Conservation (phyloP, 2,888 invertebrate genomes). For the Parnassius apollo region DNA sequence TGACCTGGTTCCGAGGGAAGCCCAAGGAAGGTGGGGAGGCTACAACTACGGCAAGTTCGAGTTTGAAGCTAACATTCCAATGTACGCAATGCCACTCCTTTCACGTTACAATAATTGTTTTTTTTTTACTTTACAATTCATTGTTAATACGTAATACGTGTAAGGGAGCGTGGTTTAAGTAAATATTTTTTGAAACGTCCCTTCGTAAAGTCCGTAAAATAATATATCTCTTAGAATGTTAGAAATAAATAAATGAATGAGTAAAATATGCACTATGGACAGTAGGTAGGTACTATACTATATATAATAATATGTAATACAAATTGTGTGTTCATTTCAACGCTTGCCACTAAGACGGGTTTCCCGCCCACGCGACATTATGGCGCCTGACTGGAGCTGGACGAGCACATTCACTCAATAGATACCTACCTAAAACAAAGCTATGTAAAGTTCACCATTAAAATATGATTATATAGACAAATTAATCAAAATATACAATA, state of each 20-base stretch:
- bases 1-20: slow-evolving; percentile 76
- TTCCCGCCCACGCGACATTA: slow-evolving; percentile 77
- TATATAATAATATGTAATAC: slow-evolving; percentile 31
- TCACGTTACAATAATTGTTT: slow-evolving; percentile 7
- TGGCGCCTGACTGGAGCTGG: slow-evolving; percentile 65
- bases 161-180: no score
- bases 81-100: slow-evolving; percentile 13
- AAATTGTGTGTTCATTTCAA: slow-evolving; percentile 45
- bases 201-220: slow-evolving; percentile 3
- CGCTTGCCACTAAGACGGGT: slow-evolving; percentile 69
- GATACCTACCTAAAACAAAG: slow-evolving; percentile 48
- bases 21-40: slow-evolving; percentile 53
- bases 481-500: no score
- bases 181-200: neutral
- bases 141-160: no score
- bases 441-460: slow-evolving; percentile 29
- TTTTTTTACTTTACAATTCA: neutral
- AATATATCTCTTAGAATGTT: slow-evolving; percentile 3
- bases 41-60: slow-evolving; percentile 13
- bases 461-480: neutral
- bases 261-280: slow-evolving; percentile 26
- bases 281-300: slow-evolving; percentile 4
- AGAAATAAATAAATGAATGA: slow-evolving; percentile 24
- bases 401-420: slow-evolving; percentile 58
- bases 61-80: slow-evolving; percentile 19